Conservation (phyloP, 1,140 invertebrate genomes). For the Zaprionus nigranus region DNA sequence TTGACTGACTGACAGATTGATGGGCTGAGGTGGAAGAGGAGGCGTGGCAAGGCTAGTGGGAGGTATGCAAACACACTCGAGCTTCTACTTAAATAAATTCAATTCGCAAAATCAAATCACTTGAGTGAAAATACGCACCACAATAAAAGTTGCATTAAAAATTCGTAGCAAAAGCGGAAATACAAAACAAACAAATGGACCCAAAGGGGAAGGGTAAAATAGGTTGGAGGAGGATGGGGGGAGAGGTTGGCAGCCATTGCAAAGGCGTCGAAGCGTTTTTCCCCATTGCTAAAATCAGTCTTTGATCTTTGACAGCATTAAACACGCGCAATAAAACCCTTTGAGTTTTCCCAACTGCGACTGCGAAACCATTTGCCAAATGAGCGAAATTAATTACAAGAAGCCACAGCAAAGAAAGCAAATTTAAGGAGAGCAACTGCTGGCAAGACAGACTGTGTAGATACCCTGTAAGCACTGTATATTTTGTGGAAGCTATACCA, state of each 20-base stretch:
- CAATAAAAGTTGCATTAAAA: conserved; percentile 59
- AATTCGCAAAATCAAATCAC: conserved; percentile 82
- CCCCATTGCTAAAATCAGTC: conserved; percentile 51
- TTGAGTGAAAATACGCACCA: conserved; percentile 74
- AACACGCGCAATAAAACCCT: conserved; percentile 77
- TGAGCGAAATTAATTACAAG: conserved; percentile 78
- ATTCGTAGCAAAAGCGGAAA: conserved; percentile 33
- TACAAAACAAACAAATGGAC: conserved; percentile 48
- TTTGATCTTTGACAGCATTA: conserved; percentile 76
- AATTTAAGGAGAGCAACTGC: conserved; percentile 2
- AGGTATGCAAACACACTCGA: conserved; percentile 75
- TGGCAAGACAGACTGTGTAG: background rate
- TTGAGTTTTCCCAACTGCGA: conserved; percentile 52
- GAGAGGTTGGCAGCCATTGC: background rate
- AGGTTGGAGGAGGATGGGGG: background rate
- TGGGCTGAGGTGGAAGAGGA: conserved; percentile 19
- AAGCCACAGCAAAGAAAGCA: conserved; percentile 66
- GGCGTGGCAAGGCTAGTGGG: conserved; percentile 13
- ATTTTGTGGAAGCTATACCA: fast-evolving
- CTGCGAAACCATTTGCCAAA: conserved; percentile 72
- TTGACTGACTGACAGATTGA: conserved; percentile 46
- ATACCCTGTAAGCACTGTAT: background rate
- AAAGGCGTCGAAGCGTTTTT: conserved; percentile 56
- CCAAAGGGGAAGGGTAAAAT: background rate
- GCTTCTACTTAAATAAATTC: conserved; percentile 59